Evolutionary conservation across 2,797 vertebrate species (phyloP).

Genomic region (Parambassis ranga): DNA sequence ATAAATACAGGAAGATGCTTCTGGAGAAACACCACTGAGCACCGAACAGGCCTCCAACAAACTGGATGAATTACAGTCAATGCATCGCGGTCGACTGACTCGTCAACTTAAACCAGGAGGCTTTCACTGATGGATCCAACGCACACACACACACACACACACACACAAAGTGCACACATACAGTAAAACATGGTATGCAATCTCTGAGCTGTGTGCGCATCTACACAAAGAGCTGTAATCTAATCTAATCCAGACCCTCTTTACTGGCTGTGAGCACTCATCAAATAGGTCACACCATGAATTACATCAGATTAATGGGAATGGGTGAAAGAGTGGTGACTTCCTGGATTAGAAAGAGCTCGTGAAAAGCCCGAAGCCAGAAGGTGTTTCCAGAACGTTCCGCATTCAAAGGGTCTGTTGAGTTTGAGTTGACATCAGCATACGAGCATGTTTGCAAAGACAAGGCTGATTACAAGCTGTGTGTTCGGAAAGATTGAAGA

Average conservation of each 20-base stretch:
- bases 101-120: background rate
- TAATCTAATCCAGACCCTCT: conserved; percentile 52
- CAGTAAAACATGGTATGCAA: background rate
- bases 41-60: too few species aligned
- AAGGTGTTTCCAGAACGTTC: conserved; percentile 5
- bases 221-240: conserved; percentile 49
- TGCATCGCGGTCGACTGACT: background rate
- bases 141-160: too few species aligned
- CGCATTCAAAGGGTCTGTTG: too few species aligned
- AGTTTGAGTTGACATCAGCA: too few species aligned
- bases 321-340: background rate
- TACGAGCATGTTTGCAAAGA: too few species aligned
- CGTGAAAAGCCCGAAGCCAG: background rate
- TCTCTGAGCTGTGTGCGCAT: background rate
- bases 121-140: conserved; percentile 41
- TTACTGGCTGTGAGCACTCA: conserved; percentile 15
- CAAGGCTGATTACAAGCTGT: too few species aligned
- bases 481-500: too few species aligned
- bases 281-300: conserved; percentile 51
- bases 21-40: too few species aligned
- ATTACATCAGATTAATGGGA: conserved; percentile 43
- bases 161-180: too few species aligned
- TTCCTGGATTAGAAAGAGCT: conserved; percentile 41
- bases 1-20: too few species aligned
- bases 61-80: too few species aligned